Base-by-base conservation (phyloP, 2,888 invertebrate genomes). In the Merodon equestris region DNA sequence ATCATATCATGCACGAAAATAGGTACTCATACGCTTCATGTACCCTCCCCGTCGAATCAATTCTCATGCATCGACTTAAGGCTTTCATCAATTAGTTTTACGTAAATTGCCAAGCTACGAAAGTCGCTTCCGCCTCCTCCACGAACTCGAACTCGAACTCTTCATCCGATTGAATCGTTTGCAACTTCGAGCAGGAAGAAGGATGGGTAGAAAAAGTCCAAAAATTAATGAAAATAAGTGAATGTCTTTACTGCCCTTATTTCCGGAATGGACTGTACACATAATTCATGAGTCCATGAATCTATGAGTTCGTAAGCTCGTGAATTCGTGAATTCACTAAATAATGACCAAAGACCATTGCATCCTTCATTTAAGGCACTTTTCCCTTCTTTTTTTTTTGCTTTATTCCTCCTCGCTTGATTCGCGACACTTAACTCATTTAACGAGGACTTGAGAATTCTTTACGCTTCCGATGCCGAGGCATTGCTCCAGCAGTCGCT, bases 401-500 rank as follows among this genome's bases (percentile, higher is more conserved):
- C 7, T 7, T 7, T 27, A 27, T 27, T 27, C 7, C 3, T 27
- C 27, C 27, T 61, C 34, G n/a, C n/a, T 54, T 71, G 67, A 71
- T 72, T 14, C 61, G 10, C n/a, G 54, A 45, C 56, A 58, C 71
- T 76, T 76, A 71, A 71, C 19, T 72, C 56, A 66, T 72, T 72
- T 67, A 27, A 27, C 7, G 27, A 7, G 27, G 2, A 56, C 60
- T 58, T 9, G 17, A 14, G 57, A 51, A 51, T 47, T 61, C 47
- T 60, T 48, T 72, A 53, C 53, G 27, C 60, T 42, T 15, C 15
- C 51, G n/a, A 40, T 40, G n/a, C 40, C 10, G 1, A 3, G 40
- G 10, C 40, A 40, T 40, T n/a, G 14, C 18, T 38, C 50, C 60
- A 67, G 50, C 67, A 67, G 66, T 53, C 73, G 48, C 36, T 38